Evolutionary conservation across 2,113 vertebrate species (phyloP), one percentile per base, ranked within the genome.

Genomic region (Atherinomorus stipes): DNA sequence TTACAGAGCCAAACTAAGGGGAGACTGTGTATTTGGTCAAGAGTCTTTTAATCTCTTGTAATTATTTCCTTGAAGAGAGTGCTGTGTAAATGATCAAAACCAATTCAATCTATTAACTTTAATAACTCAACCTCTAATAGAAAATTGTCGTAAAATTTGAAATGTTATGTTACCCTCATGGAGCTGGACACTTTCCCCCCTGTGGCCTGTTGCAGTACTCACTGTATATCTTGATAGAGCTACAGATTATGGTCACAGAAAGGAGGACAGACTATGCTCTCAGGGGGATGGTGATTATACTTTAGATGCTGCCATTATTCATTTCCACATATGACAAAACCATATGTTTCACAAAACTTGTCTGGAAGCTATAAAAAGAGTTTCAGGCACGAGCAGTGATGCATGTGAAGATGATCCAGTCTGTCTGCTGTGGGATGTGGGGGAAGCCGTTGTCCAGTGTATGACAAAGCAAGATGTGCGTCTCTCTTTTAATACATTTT

Each of bases 351-450:
- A 47, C 11, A 37, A 74, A 77, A 73, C n/a, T 7, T 70, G 40
- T 23, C 56, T 60, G 49, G 37, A 57, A 70, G 50, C 7, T 52
- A 22, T 59, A 66, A 22, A 63, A 45, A 8, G 18, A 47, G 52
- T 56, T 78, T 80, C 60, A 86, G 60, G 51, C 37, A n/a, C 13
- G 31, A 31, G 26, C 34, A 37, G 47, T 45, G 58, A 67, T 54
- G 31, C 49, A n/a, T 56, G 34, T 56, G 53, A 38, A 67, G 62
- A 74, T 49, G 40, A 77, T 58, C 40, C 45, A 56, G 31, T 28
- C 52, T 23, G 52, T 63, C 44, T 65, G 53, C 10, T 1, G 42
- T 49, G 28, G 19, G 25, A 76, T 57, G 34, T 58, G 11, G 13
- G 9, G 11, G 31, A 10, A 19, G 11, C 34, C 23, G 18, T 45